A percentile compares a stretch with the other conserved stretches of the same genome.
These are phyloP conservation scores for Tiphia femorata DNA, from an alignment of 2,888 invertebrate species.

Conservation along the genomic window DNA sequence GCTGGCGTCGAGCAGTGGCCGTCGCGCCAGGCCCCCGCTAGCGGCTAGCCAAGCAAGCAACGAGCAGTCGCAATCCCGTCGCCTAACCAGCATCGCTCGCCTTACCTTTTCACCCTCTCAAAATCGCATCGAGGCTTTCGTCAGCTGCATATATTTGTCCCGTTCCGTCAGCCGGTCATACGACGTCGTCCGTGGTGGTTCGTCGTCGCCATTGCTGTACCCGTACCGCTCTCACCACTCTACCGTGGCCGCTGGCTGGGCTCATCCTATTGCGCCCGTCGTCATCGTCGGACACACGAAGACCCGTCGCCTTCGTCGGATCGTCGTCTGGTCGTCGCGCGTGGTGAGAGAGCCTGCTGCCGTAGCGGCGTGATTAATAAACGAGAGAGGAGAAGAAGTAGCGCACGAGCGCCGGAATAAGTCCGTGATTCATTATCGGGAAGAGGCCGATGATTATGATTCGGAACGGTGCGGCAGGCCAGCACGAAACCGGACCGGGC, in stretches of 20 bases:
- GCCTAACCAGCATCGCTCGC: slow-evolving; percentile 67
- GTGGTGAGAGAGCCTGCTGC: slow-evolving; percentile 39
- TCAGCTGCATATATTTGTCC: slow-evolving; percentile 53
- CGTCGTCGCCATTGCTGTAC: slow-evolving; percentile 13
- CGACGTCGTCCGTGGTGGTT: slow-evolving; percentile 3
- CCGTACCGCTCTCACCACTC: slow-evolving; percentile 18
- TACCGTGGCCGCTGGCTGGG: slow-evolving; percentile 14
- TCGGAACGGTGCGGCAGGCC: slow-evolving; percentile 43
- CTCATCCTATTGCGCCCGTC: slow-evolving; percentile 28
- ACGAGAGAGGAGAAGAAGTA: neutral
- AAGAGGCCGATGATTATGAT: slow-evolving; percentile 41
- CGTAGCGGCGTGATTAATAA: slow-evolving; percentile 28
- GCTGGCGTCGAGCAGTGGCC: slow-evolving; percentile 73
- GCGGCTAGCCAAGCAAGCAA: slow-evolving; percentile 59
- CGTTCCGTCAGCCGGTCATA: slow-evolving; percentile 40
- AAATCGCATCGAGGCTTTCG: slow-evolving; percentile 60
- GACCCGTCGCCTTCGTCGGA: slow-evolving; percentile 18
- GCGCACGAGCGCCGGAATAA: slow-evolving; percentile 15
- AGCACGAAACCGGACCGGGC: slow-evolving; percentile 43
- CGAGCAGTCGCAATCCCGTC: slow-evolving; percentile 65
- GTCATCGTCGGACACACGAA: slow-evolving; percentile 26
- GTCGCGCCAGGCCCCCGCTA: slow-evolving; percentile 76
- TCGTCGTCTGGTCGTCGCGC: slow-evolving; percentile 40
- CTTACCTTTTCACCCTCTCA: slow-evolving; percentile 70
- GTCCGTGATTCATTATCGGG: slow-evolving; percentile 22